These are phyloP conservation scores for Portevinia maculata DNA, from an alignment of 2,888 invertebrate genomes.

Conservation along the genomic window DNA sequence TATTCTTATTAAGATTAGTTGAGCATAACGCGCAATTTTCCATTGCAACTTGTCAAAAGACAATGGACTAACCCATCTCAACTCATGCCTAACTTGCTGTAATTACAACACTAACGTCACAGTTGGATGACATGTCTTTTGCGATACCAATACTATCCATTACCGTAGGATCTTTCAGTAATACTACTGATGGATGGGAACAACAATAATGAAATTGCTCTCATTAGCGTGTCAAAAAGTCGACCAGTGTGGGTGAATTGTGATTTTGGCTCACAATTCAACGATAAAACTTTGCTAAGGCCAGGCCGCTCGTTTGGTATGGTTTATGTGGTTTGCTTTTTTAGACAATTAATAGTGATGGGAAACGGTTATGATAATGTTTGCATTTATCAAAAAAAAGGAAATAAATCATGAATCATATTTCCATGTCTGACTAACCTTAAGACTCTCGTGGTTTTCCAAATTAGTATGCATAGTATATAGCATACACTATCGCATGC, in stretches of 20 bases:
- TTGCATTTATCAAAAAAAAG: constrained; percentile 29
- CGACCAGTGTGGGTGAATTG: constrained; percentile 36
- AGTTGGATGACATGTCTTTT: constrained; percentile 45
- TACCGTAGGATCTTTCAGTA: constrained; percentile 20
- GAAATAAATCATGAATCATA: constrained; percentile 43
- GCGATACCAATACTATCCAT: constrained; percentile 13
- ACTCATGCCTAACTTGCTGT: constrained; percentile 8
- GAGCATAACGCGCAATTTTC: constrained; percentile 47
- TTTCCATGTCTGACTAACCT: constrained; percentile 48
- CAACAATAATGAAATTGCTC: constrained; percentile 19
- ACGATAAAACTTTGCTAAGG: constrained; percentile 54
- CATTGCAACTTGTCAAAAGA: constrained; percentile 37
- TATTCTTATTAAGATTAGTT: constrained; percentile 48
- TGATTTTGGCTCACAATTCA: constrained; percentile 23
- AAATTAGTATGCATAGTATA: constrained; percentile 62
- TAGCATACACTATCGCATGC: constrained; percentile 29
- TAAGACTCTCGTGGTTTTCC: constrained; percentile 30
- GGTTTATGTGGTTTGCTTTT: constrained; percentile 43
- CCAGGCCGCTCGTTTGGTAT: constrained; percentile 54
- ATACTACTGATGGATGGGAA: constrained; percentile 18
- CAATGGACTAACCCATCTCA: constrained; percentile 31
- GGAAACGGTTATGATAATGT: constrained; percentile 38
- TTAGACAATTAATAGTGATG: constrained; percentile 45
- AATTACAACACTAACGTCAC: constrained; percentile 57
- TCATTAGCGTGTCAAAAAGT: constrained; percentile 58